Conservation (phyloP, 2,113 vertebrate genomes). For the Oplegnathus fasciatus region DNA sequence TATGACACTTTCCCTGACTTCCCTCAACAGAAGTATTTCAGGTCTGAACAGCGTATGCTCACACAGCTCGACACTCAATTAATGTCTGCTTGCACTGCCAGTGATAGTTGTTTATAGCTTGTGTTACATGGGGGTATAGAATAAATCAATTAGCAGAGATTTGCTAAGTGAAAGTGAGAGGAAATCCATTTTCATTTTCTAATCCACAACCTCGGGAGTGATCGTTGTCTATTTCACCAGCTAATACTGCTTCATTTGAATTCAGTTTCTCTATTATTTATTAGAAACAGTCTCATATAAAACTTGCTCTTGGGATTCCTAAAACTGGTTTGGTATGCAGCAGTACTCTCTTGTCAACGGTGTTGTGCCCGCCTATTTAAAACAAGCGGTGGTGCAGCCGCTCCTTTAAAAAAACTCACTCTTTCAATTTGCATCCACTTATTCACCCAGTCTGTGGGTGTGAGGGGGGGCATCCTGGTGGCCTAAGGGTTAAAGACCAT, state of each 20-base stretch:
- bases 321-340: conserved; percentile 8
- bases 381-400: not conserved
- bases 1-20: not conserved
- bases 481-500: not conserved
- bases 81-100: not conserved
- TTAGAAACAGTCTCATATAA: not conserved
- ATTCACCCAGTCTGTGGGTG: not conserved
- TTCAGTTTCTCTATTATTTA: not conserved
- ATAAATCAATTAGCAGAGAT: not conserved
- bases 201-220: not conserved
- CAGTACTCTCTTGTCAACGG: not conserved
- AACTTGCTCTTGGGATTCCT: not conserved
- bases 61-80: not conserved
- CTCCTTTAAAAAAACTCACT: not conserved
- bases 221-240: not conserved
- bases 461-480: not conserved
- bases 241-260: not conserved
- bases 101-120: not conserved
- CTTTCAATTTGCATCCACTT: no score
- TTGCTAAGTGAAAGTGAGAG: not conserved
- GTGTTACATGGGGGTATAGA: not conserved
- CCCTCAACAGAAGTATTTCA: not conserved
- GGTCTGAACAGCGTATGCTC: not conserved
- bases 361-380: not conserved
- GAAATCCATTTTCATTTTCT: conserved; percentile 17